These are phyloP conservation scores for Platysteira castanea DNA, from an alignment of 2,113 vertebrate genomes.

Conservation along the genomic window DNA sequence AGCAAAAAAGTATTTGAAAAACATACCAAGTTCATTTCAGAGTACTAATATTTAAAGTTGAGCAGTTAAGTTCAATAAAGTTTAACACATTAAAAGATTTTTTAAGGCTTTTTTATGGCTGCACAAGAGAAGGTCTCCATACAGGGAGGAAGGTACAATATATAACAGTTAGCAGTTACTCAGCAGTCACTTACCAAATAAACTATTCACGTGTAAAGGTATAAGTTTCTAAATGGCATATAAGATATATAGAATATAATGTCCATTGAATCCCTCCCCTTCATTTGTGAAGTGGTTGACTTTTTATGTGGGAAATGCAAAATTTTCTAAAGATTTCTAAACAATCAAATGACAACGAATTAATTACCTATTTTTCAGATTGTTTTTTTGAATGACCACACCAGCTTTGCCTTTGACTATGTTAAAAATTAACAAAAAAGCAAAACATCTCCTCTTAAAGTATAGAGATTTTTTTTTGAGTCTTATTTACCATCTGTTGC, in stretches of 20 bases:
- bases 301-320: not conserved
- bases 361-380: not conserved
- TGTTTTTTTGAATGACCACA: not conserved
- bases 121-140: not conserved
- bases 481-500: not conserved
- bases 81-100: not conserved
- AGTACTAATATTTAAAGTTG: not conserved
- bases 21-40: not conserved
- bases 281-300: not conserved
- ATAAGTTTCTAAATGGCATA: not conserved
- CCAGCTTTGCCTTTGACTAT: fast-evolving
- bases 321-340: not conserved
- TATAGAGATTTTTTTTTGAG: not conserved
- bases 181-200: not conserved
- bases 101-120: not conserved
- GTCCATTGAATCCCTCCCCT: not conserved
- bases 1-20: not conserved
- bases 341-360: not conserved
- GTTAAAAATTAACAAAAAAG: not conserved
- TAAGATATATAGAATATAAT: not conserved
- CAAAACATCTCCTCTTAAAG: not conserved
- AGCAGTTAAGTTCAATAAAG: not conserved
- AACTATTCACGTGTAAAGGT: not conserved
- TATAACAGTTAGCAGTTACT: not conserved
- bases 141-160: not conserved